Base-by-base conservation (phyloP, 2,797 vertebrate species). In the Erpetoichthys calabaricus region DNA sequence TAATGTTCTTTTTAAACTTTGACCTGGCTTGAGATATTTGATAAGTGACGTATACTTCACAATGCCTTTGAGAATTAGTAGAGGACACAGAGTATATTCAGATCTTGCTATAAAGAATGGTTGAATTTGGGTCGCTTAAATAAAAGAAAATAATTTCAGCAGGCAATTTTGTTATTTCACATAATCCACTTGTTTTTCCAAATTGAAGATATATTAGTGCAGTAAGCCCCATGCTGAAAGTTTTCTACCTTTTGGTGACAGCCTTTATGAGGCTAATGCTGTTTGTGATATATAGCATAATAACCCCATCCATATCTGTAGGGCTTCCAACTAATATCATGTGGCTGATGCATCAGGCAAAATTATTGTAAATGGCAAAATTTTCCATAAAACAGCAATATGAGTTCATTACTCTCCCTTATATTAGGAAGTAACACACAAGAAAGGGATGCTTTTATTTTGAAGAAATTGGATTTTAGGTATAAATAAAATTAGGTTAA, bases 211-310 rank as follows among this genome's bases (percentile, higher is more conserved):
- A 74, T 76, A 83, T 84, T 71, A 82, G 83, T 77, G 79, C 77
- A 69, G 67, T 65, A 67, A 72, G 79, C 77, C 68, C 73, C 64
- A 70, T 64, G 66, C 70, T 69, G 74, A 78, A 83, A 84, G 76
- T 82, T 83, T 74, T 72, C 74, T 76, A 77, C 79, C 80, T 78
- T 76, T 74, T 78, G 78, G 81, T 86, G 85, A 86, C 86, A 86
- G 84, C 64, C 80, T 86, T 86, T 82, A 84, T 85, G 79, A 83
- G 77, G 68, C 76, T 81, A 83, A 85, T 78, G 78, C 80, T 82
- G 79, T 86, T 82, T 85, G 77, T 88, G 86, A 87, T 87, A 73
- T 88, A 88, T 88, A 81, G 85, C 75, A 86, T 84, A 86, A 88
- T 88, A 88, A 87, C 71, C 68, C 70, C 62, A 69, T 67, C 74